Base-by-base conservation (phyloP, 2,113 vertebrate species). In the Megaleporinus macrocephalus region DNA sequence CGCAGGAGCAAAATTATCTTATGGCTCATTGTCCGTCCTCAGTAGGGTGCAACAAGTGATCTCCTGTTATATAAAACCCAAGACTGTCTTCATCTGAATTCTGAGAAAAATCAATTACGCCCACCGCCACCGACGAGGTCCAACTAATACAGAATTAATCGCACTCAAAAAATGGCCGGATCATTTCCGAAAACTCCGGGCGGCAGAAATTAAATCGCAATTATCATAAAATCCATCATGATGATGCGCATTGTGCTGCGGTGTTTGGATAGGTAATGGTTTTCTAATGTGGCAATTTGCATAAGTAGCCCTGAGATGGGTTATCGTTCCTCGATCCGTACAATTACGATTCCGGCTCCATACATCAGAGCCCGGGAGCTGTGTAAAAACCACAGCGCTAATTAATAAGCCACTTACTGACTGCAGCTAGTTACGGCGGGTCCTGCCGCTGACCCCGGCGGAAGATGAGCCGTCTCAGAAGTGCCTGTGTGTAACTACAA, bases 191-290 rank as follows among this genome's bases (percentile, higher is more conserved):
- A 94, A 96, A 97, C 95, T 96, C 94, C 91, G 91, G 85, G 92
- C 96, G 96, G 96, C 94, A 94, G 94, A 89, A 96, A 96, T 97
- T 97, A 96, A 97, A 95, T 97, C 95, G 95, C 96, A 97, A 98
- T 98, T 98, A 99, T 98, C 96, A 98, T 98, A 97, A 99, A 98
- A 98, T 97, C 96, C 96, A 98, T 99, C 96, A 98, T 97, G 97
- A 96, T 98, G 96, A 99, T 98, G 97, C 96, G 96, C 96, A 95
- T 95, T 96, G 96, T 95, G 96, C 97, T 93, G 94, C 95, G 89
- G 93, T 98, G 96, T 99, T 99, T 99, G 97, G 97, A 96, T 97
- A 98, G 96, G 96, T 99, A 99, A 99, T 98, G 97, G 98, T 98
- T 98, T 98, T 98, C 96, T 99, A 99, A 99, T 99, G 97, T 92